Evolutionary conservation across 2,888 invertebrate species (phyloP), one percentile per base, ranked within the genome.

Genomic region (Polymixis flavicincta): DNA sequence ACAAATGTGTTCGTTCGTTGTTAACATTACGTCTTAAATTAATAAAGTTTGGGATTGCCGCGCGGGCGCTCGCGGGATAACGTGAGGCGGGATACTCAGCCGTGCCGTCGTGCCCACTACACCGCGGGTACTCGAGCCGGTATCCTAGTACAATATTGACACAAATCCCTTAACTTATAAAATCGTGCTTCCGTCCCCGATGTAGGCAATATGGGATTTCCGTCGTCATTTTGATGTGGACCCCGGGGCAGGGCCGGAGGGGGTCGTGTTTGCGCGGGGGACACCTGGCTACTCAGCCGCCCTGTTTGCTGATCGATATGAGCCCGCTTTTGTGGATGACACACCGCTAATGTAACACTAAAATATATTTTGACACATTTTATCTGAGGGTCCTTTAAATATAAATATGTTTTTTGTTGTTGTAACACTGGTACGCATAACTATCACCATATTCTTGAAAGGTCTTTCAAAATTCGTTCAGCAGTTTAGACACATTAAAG

Each of bases 81-180:
- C 71, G 65, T 70, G 74, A 19, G 19, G 25, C 73, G 75, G 68
- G 70, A 68, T 82, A 76, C 86, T 84, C 80, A 11, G 66, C 76
- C 50, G 50, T 45, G n/a, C 61, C 50, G 52, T 22, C 25, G 66
- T 11, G 45, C 74, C 66, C 77, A 78, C 77, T 68, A 61, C 48
- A 65, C 60, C 76, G 67, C 78, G 78, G 82, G 73, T 83, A 68
- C 83, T 83, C 73, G 65, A 78, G 90, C 92, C 92, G 92, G 93
- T 91, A 92, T 95, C 96, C 96, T 96, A 96, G 94, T 96, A 95
- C 95, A 96, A 96, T 96, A 96, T 96, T 96, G 95, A 96, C 96
- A 96, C 94, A 95, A 96, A 96, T 95, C 96, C 96, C 96, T 96
- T 95, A 96, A 96, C 95, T 96, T 96, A 96, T 96, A 96, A 96